Conservation (phyloP, 2,888 invertebrate genomes). For the Dryobota labecula region DNA sequence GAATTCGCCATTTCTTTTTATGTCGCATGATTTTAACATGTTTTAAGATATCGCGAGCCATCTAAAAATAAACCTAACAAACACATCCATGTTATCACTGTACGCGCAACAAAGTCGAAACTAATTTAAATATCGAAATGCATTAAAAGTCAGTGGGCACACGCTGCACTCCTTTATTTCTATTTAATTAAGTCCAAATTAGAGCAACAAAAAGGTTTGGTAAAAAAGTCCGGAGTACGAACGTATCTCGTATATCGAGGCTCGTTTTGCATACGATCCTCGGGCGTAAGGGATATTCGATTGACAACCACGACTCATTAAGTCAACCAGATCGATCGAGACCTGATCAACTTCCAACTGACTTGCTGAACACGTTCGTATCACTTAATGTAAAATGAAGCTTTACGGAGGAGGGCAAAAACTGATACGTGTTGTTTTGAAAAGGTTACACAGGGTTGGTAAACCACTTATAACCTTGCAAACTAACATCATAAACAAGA, state of each 20-base stretch:
- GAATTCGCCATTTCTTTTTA: conserved; percentile 31
- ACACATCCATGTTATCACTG: conserved; percentile 39
- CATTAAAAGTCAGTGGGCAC: conserved; percentile 62
- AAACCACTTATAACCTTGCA: no score
- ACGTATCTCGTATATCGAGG: conserved; percentile 40
- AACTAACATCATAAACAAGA: no score
- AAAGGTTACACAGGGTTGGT: no score
- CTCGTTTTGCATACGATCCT: conserved; percentile 62
- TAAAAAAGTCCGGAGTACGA: conserved; percentile 46
- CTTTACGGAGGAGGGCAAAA: conserved; percentile 25
- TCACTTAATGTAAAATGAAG: conserved; percentile 58
- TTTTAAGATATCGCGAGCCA: conserved; percentile 49
- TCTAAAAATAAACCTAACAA: conserved; percentile 31
- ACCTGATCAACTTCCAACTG: conserved; percentile 60
- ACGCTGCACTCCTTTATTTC: conserved; percentile 55
- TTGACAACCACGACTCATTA: conserved; percentile 85
- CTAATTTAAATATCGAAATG: conserved; percentile 64
- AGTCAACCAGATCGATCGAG: conserved; percentile 65
- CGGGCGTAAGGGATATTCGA: conserved; percentile 74
- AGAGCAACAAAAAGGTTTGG: conserved; percentile 57
- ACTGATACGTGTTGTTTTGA: conserved; percentile 9
- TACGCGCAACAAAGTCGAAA: conserved; percentile 46
- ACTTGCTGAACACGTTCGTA: conserved; percentile 63
- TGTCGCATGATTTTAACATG: conserved; percentile 33
- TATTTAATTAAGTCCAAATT: conserved; percentile 65